Evolutionary conservation across 2,888 invertebrate genomes (phyloP), one percentile per base, ranked within the genome.

Genomic region (Synanthedon myopaeformis): DNA sequence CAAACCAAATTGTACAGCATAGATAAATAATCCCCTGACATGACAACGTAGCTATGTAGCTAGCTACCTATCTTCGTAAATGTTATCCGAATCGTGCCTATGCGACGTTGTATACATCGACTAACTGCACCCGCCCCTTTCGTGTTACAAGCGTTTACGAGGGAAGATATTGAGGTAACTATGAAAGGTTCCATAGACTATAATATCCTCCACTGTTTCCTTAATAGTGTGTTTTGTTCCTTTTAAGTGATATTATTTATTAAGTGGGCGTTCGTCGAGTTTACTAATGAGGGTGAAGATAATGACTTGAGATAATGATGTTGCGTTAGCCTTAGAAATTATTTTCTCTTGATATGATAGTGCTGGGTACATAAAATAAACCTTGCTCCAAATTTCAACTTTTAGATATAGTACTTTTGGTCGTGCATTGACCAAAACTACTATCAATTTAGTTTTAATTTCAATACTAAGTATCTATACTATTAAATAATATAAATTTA

Each of bases 71-170:
- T 42, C 48, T 48, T 17, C 48, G 23, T 51, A 51, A 54, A 54
- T 19, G 51, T 48, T 51, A 51, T 45, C 54, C 49, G 35, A 53
- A 49, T 35, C 23, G 53, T 49, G 45, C 50, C 42, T 60, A 63
- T 60, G 61, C 59, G 63, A 66, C 63, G 58, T 62, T 64, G 66
- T 67, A 61, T 63, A 64, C 62, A 67, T 56, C 52, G 59, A 60
- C 35, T 49, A 35, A 51, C 51, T 51, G 51, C 28, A 60, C 63
- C 69, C 78, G 74, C 77, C 78, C 73, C 69, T 76, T 76, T 65
- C 77, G 57, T 78, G 77, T 78, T 65, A 65, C 63, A 58, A 61
- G 54, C 63, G 61, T 62, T 70, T 67, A 64, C 66, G 61, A 65
- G 57, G 61, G 61, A 59, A 60, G 51, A 28, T 41, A 35, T 51